These are phyloP conservation scores for Danaus melanippus DNA, from an alignment of 1,140 invertebrate species.

Conservation along the genomic window DNA sequence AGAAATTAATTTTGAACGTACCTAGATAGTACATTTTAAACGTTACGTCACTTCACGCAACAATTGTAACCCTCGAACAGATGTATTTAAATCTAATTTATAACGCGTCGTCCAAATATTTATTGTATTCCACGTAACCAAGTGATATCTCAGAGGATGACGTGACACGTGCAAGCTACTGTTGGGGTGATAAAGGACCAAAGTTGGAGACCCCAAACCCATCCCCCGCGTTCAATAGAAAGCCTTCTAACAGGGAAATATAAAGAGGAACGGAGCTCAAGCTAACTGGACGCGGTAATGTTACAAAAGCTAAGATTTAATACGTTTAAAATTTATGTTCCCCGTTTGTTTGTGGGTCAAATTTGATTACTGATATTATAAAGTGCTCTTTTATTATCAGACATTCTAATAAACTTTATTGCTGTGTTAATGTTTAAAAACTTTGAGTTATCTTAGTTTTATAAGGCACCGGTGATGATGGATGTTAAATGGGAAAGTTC, in stretches of 20 bases:
- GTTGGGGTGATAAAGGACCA: conserved; percentile 31
- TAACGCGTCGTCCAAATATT: conserved; percentile 56
- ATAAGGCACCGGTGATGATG: too few species aligned
- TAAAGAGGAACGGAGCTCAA: conserved; percentile 11
- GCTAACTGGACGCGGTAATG: conserved; percentile 20
- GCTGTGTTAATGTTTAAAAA: conserved; percentile 24
- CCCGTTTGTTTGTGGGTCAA: conserved; percentile 41
- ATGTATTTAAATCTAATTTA: conserved; percentile 30
- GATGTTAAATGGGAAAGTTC: too few species aligned
- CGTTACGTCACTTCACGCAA: background rate
- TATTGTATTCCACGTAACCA: conserved; percentile 41
- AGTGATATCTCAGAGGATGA: conserved; percentile 42
- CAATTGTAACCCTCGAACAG: conserved; percentile 11
- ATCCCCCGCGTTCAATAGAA: background rate
- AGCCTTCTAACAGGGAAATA: conserved; percentile 2
- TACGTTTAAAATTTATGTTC: conserved; percentile 60
- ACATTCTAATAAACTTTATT: conserved; percentile 44
- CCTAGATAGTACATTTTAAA: too few species aligned
- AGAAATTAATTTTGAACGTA: too few species aligned
- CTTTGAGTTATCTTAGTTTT: background rate
- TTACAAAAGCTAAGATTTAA: conserved; percentile 46
- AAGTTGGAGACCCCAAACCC: conserved; percentile 20
- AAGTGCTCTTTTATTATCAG: conserved; percentile 43
- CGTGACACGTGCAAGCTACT: conserved; percentile 40
- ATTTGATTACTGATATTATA: conserved; percentile 45